phyloP scores from a whole-genome alignment of 1,140 invertebrate genomes.

The Drosophila arizonae region DNA sequence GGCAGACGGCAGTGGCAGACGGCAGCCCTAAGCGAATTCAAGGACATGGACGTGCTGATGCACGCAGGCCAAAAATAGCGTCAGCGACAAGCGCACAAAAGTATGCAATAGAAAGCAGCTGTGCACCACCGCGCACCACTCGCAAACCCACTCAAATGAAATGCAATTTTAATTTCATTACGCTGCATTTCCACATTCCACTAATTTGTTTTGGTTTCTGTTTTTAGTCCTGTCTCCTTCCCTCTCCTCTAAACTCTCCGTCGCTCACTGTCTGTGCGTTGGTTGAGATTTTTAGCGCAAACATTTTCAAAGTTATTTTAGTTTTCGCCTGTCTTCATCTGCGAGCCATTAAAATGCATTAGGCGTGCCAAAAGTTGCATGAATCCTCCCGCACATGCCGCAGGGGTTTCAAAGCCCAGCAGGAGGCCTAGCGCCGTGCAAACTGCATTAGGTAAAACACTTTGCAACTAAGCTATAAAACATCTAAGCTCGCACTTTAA shows the following conservation, averaged over 20 bases:
- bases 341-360: slow-evolving; percentile 72
- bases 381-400: slow-evolving; percentile 7
- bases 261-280: neutral
- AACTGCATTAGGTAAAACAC: too few relatives aligned
- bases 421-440: neutral
- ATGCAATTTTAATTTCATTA: slow-evolving; percentile 74
- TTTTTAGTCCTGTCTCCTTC: slow-evolving; percentile 17
- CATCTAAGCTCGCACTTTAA: too few relatives aligned
- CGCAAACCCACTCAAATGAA: slow-evolving; percentile 27
- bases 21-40: slow-evolving; percentile 17
- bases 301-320: slow-evolving; percentile 57
- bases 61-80: slow-evolving; percentile 41
- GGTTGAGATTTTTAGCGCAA: slow-evolving; percentile 45
- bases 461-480: too few relatives aligned
- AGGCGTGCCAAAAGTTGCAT: slow-evolving; percentile 47
- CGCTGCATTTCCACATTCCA: slow-evolving; percentile 41
- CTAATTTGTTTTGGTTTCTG: slow-evolving; percentile 51
- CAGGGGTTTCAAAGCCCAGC: neutral
- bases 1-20: neutral
- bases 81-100: slow-evolving; percentile 30
- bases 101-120: slow-evolving; percentile 54
- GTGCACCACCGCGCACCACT: slow-evolving; percentile 3
- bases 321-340: slow-evolving; percentile 47
- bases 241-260: neutral
- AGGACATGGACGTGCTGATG: slow-evolving; percentile 28